Conservation (phyloP, 2,113 vertebrate species). For the Chloropsis cyanopogon region DNA sequence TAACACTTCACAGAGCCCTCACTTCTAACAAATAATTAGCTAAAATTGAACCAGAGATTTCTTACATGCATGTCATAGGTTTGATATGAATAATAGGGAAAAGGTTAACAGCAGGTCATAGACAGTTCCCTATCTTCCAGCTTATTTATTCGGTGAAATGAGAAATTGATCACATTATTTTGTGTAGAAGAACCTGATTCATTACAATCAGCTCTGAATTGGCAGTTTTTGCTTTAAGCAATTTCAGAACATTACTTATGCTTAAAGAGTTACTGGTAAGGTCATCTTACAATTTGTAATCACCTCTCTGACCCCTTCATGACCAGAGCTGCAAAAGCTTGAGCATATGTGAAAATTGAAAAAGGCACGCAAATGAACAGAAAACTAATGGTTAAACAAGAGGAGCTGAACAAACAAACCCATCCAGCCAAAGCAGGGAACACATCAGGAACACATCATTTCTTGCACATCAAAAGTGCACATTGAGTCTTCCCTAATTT, state of each 20-base stretch:
- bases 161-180: slow-evolving; percentile 99
- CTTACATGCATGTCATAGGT: slow-evolving; percentile 79
- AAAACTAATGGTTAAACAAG: slow-evolving; percentile 1
- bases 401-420: background rate
- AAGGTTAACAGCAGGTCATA: slow-evolving; percentile 91
- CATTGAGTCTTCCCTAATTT: background rate
- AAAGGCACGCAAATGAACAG: background rate
- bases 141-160: slow-evolving; percentile 99
- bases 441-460: background rate
- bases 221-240: slow-evolving; percentile 91
- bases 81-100: slow-evolving; percentile 92
- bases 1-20: slow-evolving; percentile 80
- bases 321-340: slow-evolving; percentile 68
- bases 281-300: slow-evolving; percentile 93
- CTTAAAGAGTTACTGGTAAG: slow-evolving; percentile 85
- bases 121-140: slow-evolving; percentile 85
- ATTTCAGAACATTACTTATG: slow-evolving; percentile 90
- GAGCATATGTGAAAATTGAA: background rate
- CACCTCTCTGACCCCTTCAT: slow-evolving; percentile 85
- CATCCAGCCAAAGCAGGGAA: background rate
- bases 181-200: slow-evolving; percentile 93
- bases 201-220: slow-evolving; percentile 97
- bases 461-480: background rate
- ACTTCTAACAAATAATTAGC: slow-evolving; percentile 88
- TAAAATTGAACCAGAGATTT: slow-evolving; percentile 84